These are phyloP conservation scores for Platycercus adscitus DNA, from an alignment of 2,113 vertebrate species.

Conservation along the genomic window DNA sequence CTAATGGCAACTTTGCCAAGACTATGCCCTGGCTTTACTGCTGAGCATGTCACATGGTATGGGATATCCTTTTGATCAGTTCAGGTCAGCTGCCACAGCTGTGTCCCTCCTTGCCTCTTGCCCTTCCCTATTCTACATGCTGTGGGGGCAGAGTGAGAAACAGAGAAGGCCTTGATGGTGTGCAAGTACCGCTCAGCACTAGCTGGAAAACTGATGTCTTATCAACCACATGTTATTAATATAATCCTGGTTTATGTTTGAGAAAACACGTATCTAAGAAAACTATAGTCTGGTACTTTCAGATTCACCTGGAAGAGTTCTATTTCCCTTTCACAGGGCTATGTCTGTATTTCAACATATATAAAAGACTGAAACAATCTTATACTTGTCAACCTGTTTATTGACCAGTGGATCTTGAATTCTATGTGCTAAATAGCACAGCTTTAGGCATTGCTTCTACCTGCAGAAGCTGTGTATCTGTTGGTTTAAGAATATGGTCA, in stretches of 20 bases:
- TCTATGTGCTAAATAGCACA: background rate
- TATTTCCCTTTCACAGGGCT: background rate
- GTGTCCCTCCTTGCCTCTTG: background rate
- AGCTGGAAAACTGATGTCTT: background rate
- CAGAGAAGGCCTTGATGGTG: background rate
- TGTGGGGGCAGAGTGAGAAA: background rate
- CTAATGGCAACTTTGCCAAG: background rate
- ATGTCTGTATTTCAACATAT: background rate
- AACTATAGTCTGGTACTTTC: background rate
- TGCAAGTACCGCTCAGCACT: background rate
- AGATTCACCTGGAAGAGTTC: background rate
- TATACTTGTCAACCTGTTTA: background rate
- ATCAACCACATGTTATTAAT: background rate
- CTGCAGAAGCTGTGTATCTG: background rate
- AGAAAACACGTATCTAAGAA: background rate
- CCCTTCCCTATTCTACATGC: background rate
- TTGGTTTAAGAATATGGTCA: background rate
- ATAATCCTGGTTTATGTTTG: background rate
- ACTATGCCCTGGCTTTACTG: background rate
- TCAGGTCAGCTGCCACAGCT: background rate
- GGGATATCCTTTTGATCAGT: background rate
- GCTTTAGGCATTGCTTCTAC: background rate
- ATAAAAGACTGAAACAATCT: background rate
- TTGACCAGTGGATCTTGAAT: background rate
- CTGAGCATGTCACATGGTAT: background rate